These are phyloP conservation scores for Tautogolabrus adspersus DNA, from an alignment of 2,113 vertebrate genomes.

Conservation along the genomic window DNA sequence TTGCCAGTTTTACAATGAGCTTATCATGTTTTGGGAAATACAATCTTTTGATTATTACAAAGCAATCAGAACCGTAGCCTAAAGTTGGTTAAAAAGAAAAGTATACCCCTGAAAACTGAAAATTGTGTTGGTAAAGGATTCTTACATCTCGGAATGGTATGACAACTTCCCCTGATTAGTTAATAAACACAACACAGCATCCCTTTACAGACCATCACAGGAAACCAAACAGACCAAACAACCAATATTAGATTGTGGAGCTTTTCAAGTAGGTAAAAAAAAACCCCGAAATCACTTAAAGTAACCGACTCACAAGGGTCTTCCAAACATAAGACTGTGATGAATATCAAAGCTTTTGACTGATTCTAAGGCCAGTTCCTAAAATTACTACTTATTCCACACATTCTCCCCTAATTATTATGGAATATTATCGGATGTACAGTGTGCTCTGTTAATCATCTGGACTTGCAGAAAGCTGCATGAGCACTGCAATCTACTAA, in stretches of 20 bases:
- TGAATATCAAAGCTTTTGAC: conserved; percentile 61
- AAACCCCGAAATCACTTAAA: conserved; percentile 17
- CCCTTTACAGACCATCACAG: conserved; percentile 42
- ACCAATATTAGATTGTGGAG: conserved; percentile 43
- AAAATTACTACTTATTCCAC: conserved; percentile 19
- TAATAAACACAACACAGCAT: conserved; percentile 49
- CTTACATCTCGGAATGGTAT: conserved; percentile 70
- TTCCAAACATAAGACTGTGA: conserved; percentile 52
- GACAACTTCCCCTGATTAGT: conserved; percentile 35
- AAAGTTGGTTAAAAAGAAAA: neutral
- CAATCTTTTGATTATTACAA: conserved; percentile 34
- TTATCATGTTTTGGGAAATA: conserved; percentile 22
- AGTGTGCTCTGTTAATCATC: conserved; percentile 42
- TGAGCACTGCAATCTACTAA: conserved; percentile 38
- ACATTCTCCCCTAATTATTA: conserved; percentile 23
- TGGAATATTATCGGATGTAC: conserved; percentile 27
- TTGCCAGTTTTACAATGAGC: neutral
- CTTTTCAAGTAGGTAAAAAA: conserved; percentile 70
- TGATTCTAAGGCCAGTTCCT: conserved; percentile 49
- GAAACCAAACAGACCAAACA: conserved; percentile 49
- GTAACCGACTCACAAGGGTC: conserved; percentile 36
- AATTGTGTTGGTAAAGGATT: conserved; percentile 41
- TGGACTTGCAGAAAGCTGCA: conserved; percentile 40
- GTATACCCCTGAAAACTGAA: conserved; percentile 28
- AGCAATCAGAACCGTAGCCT: neutral